phyloP scores from a whole-genome alignment of 2,888 invertebrate species.

The Acanthopleura granulata region DNA sequence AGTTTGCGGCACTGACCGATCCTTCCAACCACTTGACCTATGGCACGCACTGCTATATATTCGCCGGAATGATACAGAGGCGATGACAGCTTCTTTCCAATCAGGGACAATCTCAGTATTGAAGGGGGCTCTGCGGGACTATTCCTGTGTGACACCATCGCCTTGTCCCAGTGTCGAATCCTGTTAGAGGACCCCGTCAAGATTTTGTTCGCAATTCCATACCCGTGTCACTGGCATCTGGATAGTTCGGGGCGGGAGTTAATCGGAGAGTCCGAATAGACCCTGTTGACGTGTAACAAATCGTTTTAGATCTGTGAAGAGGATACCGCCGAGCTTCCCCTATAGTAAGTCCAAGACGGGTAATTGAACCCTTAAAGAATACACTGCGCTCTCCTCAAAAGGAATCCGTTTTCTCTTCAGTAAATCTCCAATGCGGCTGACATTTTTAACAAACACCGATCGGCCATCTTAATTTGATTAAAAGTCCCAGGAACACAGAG shows the following conservation, averaged over 20 bases:
- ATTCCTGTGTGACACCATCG: background rate
- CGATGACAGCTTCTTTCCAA: background rate
- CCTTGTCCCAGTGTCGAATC: background rate
- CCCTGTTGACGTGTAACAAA: background rate
- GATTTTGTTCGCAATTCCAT: background rate
- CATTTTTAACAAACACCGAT: too few relatives aligned
- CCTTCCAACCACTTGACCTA: background rate
- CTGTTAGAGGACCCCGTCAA: background rate
- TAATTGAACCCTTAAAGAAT: background rate
- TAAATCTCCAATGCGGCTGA: background rate
- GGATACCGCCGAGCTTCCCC: background rate
- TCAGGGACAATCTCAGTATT: background rate
- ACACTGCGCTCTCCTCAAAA: background rate
- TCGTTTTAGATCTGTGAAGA: background rate
- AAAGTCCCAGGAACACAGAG: too few relatives aligned
- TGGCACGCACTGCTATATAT: background rate
- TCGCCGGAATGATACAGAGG: background rate
- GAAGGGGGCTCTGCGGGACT: background rate
- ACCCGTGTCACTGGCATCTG: slow-evolving; percentile 2
- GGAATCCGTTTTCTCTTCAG: background rate
- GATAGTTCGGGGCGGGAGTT: background rate
- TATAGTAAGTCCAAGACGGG: background rate
- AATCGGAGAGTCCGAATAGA: background rate
- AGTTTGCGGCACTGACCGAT: slow-evolving; percentile 1
- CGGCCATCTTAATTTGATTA: too few relatives aligned